Evolutionary conservation across 2,113 vertebrate genomes (phyloP).

Genomic region (Apeltes quadracus): DNA sequence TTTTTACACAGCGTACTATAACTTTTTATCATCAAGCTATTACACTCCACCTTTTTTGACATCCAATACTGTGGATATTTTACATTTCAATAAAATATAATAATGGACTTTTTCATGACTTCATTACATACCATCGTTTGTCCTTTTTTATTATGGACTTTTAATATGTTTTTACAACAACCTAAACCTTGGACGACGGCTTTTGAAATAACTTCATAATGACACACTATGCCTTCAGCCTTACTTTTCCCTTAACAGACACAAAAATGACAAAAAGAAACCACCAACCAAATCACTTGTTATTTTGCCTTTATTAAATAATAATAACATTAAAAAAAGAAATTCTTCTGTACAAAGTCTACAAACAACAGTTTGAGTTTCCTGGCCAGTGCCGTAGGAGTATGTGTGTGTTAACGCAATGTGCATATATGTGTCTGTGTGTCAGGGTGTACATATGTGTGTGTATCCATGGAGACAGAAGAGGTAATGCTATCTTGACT

Average conservation of each 20-base stretch:
- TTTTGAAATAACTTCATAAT: neutral
- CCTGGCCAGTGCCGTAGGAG: slow-evolving; percentile 81
- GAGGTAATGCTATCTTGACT: slow-evolving; percentile 85
- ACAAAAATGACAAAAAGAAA: neutral
- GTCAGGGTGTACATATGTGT: slow-evolving; percentile 57
- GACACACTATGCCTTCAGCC: neutral
- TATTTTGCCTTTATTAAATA: slow-evolving; percentile 99
- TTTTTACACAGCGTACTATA: no score
- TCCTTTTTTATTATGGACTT: no score
- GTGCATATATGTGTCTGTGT: slow-evolving; percentile 49
- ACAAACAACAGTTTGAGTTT: slow-evolving; percentile 94
- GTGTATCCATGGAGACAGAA: slow-evolving; percentile 76
- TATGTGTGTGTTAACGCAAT: slow-evolving; percentile 13
- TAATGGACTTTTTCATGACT: no score
- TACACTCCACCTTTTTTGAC: no score
- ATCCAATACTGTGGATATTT: no score
- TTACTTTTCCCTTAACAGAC: neutral
- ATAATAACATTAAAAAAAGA: slow-evolving; percentile 91
- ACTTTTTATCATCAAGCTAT: no score
- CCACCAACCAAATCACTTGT: slow-evolving; percentile 44
- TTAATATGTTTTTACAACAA: no score
- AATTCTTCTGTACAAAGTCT: slow-evolving; percentile 96
- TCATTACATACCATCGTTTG: no score
- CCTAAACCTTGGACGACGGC: no score
- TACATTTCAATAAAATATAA: no score